Conservation (phyloP, 2,113 vertebrate species). For the Chaetodon auriga region DNA sequence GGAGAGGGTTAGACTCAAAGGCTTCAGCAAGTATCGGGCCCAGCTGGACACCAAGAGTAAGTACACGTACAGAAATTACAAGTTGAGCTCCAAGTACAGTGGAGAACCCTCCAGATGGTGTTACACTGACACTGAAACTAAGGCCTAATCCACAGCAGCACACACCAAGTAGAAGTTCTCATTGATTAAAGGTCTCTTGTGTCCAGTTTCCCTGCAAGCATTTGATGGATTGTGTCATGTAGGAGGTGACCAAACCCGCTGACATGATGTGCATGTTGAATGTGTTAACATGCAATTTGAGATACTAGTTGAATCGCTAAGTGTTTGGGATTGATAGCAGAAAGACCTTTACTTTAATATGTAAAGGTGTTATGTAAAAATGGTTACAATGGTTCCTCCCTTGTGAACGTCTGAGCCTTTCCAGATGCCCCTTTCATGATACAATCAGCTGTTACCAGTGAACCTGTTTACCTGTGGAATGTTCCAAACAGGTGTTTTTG, state of each 20-base stretch:
- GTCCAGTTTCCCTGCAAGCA: not conserved
- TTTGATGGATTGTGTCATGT: not conserved
- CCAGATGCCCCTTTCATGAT: too few species aligned
- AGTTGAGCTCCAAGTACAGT: not conserved
- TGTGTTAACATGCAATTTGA: not conserved
- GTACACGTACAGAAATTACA: conserved; percentile 55
- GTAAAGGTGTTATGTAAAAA: not conserved
- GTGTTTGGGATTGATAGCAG: not conserved
- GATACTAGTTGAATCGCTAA: not conserved
- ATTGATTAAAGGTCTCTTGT: conserved; percentile 14
- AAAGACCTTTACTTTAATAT: not conserved
- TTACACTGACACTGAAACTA: not conserved
- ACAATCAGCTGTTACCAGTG: not conserved
- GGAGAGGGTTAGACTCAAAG: conserved; percentile 95
- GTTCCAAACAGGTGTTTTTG: too few species aligned
- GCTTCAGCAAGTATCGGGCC: conserved; percentile 96
- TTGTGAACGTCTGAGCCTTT: too few species aligned
- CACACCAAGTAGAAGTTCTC: not conserved
- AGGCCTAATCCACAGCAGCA: not conserved
- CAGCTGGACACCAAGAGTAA: conserved; percentile 99
- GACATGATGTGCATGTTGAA: not conserved
- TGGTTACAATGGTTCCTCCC: too few species aligned
- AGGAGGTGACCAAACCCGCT: not conserved
- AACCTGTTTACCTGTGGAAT: too few species aligned
- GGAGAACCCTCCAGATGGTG: not conserved